Percentiles rank a stretch among this genome's conserved stretches.
phyloP scores from a whole-genome alignment of 2,113 vertebrate species.

The Hippocampus barbouri region DNA sequence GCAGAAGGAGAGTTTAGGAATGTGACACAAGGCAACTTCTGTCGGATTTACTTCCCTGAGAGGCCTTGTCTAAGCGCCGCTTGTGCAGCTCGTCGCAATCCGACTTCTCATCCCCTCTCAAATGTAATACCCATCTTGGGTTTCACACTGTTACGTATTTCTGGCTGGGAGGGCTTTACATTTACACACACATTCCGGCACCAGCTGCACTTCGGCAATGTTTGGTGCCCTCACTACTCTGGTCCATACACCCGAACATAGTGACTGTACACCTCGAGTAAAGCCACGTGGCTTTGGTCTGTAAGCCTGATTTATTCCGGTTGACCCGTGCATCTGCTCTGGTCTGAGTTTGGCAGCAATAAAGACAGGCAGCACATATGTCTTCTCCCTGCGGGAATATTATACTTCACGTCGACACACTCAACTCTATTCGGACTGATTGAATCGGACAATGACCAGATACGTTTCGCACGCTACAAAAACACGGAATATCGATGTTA shows the following conservation, averaged over 20 bases:
- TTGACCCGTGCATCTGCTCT: constrained; percentile 41
- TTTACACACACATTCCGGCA: constrained; percentile 13
- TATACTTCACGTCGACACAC: constrained; percentile 4
- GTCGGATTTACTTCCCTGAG: constrained; percentile 33
- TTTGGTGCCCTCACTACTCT: constrained; percentile 15
- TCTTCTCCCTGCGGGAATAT: constrained; percentile 25
- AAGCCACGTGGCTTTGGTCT: constrained; percentile 41
- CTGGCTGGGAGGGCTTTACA: constrained; percentile 12
- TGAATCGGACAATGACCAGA: constrained; percentile 3
- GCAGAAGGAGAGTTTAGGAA: constrained; percentile 52
- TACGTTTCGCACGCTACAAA: constrained; percentile 16
- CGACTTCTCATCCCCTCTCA: constrained; percentile 15
- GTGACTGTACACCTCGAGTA: constrained; percentile 45
- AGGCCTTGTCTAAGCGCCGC: constrained; percentile 5
- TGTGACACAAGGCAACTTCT: constrained; percentile 44
- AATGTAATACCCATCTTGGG: constrained; percentile 27
- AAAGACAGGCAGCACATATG: constrained; percentile 31
- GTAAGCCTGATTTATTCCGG: constrained; percentile 44
- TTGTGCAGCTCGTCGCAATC: constrained; percentile 23
- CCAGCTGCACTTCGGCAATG: constrained; percentile 25
- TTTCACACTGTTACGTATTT: constrained; percentile 32
- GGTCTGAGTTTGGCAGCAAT: constrained; percentile 38
- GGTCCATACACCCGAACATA: constrained; percentile 44
- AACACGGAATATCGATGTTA: constrained; percentile 11
- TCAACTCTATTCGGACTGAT: background rate